These are phyloP conservation scores for Syngnathus scovelli DNA, from an alignment of 2,113 vertebrate species.

Conservation along the genomic window DNA sequence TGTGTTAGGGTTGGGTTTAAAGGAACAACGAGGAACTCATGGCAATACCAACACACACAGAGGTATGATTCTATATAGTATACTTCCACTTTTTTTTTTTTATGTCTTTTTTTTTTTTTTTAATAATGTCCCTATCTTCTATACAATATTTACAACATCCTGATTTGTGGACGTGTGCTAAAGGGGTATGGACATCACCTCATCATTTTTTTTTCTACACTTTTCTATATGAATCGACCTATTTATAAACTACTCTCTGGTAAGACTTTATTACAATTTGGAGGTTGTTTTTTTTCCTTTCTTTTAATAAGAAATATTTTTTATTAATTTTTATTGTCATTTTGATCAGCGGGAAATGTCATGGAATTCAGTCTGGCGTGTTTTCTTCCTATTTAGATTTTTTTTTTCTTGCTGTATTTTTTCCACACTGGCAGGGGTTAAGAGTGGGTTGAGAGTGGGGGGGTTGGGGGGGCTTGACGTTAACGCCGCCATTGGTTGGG, in stretches of 20 bases:
- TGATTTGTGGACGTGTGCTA: slow-evolving; percentile 58
- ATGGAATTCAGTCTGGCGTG: slow-evolving; percentile 27
- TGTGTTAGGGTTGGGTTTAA: slow-evolving; percentile 22
- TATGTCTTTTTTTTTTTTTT: not conserved
- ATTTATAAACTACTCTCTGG: slow-evolving; percentile 45
- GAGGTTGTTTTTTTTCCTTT: slow-evolving; percentile 15
- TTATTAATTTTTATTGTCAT: slow-evolving; percentile 44
- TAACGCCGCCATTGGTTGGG: slow-evolving; percentile 34
- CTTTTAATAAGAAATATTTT: slow-evolving; percentile 39
- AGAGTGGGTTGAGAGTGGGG: slow-evolving; percentile 23
- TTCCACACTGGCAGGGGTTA: slow-evolving; percentile 20
- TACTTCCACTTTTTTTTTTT: slow-evolving; percentile 49
- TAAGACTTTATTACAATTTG: slow-evolving; percentile 51
- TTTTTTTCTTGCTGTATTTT: not conserved
- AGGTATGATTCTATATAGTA: slow-evolving; percentile 60
- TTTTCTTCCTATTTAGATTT: not conserved
- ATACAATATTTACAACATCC: slow-evolving; percentile 72
- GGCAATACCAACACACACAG: slow-evolving; percentile 54
- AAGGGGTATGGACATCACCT: slow-evolving; percentile 44
- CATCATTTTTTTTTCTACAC: slow-evolving; percentile 21
- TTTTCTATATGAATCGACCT: slow-evolving; percentile 46
- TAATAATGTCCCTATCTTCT: slow-evolving; percentile 58
- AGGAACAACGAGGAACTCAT: slow-evolving; percentile 52
- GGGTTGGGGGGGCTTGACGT: not conserved
- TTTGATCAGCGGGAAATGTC: slow-evolving; percentile 12